Evolutionary conservation across 2,888 invertebrate genomes (phyloP).

Genomic region (Cerceris rybyensis): DNA sequence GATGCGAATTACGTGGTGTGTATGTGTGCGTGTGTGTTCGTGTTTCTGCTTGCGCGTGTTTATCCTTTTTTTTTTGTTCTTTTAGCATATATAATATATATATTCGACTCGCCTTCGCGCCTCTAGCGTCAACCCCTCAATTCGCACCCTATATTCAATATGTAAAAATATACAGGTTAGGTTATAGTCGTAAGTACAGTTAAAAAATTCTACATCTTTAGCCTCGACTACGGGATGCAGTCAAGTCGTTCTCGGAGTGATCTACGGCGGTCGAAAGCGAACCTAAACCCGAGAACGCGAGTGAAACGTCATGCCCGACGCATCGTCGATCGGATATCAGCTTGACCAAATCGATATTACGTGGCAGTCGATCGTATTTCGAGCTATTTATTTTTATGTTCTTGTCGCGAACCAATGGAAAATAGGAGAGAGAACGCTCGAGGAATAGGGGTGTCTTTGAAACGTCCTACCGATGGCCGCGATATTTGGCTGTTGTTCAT

Average conservation of each 20-base stretch:
- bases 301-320: constrained; percentile 59
- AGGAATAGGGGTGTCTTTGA: neutral
- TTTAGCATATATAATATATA: constrained; percentile 17
- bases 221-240: constrained; percentile 70
- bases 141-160: constrained; percentile 69
- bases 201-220: constrained; percentile 70
- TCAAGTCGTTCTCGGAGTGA: constrained; percentile 60
- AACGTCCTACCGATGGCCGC: too few species aligned
- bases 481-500: too few species aligned
- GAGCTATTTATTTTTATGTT: neutral
- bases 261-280: constrained; percentile 61
- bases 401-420: constrained; percentile 5
- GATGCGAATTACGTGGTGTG: constrained; percentile 22
- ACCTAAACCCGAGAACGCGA: constrained; percentile 60
- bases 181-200: constrained; percentile 78
- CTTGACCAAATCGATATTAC: constrained; percentile 20
- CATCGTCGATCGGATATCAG: constrained; percentile 54
- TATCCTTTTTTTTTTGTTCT: constrained; percentile 3
- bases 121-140: constrained; percentile 53
- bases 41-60: constrained; percentile 24
- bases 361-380: constrained; percentile 12
- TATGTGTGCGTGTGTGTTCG: constrained; percentile 18
- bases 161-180: constrained; percentile 80
- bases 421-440: neutral
- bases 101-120: constrained; percentile 54